Evolutionary conservation across 2,797 vertebrate species (phyloP), one percentile per base, ranked within the genome.

Genomic region (Catostomus latipinnis): DNA sequence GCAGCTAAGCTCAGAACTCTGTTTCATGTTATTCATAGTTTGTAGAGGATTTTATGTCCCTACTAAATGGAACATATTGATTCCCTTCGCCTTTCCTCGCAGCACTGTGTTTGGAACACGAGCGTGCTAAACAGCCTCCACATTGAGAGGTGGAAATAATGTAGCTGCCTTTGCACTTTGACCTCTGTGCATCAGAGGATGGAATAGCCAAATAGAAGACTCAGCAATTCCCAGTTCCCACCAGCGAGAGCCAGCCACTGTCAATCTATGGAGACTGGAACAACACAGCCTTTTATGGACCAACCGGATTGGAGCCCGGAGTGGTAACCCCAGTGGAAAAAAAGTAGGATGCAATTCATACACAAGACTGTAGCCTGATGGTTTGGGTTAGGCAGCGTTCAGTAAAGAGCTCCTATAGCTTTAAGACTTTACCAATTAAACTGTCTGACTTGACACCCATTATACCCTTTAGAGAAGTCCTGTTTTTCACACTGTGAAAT

Each of bases 121-220:
- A 87, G 70, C 34, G 34, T 82, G 89, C 85, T 85, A 89, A 90
- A 89, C 87, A 84, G 81, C 75, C 82, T 82, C 79, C 73, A 72
- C 71, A 60, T 77, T 86, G 84, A 88, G 84, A 90, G 90, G 89
- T 88, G 91, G 87, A 80, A 76, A 87, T 88, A 84, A 79, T 88
- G 89, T 90, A 92, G 92, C 92, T 90, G 90, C 93, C 92, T 94
- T 93, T 95, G 94, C 94, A 95, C 94, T 95, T 95, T 95, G 92
- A 92, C 91, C 91, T 94, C 93, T 93, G 93, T 78, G 72, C 71
- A 70, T 34, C 90, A 88, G 83, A 84, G 84, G 92, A 84, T 92
- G 87, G 88, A 93, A 95, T 93, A 95, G 94, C 94, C 93, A 95
- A 94, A 93, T 92, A 90, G 86, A 92, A 93, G 91, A 93, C 92